These are phyloP conservation scores for Amphipyra tragopoginis DNA, from an alignment of 2,888 invertebrate species.

Conservation along the genomic window DNA sequence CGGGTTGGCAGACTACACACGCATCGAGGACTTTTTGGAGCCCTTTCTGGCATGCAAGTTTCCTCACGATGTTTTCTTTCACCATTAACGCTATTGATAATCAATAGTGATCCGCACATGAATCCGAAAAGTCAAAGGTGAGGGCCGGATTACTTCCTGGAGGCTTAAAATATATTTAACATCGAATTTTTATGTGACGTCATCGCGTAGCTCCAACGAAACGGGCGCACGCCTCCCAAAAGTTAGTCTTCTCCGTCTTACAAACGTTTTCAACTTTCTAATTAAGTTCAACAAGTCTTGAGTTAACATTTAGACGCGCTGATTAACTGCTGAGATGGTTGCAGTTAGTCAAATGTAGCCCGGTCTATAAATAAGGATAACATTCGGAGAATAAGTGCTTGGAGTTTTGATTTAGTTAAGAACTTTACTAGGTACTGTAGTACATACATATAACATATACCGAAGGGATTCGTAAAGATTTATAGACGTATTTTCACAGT, in stretches of 20 bases:
- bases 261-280: constrained; percentile 81
- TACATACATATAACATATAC: no score
- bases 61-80: no score
- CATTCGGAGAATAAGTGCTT: constrained; percentile 39
- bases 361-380: constrained; percentile 51
- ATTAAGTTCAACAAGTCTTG: constrained; percentile 82
- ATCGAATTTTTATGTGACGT: constrained; percentile 39
- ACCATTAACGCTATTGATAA: no score
- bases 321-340: constrained; percentile 76
- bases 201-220: constrained; percentile 52
- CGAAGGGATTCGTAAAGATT: no score
- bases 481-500: no score
- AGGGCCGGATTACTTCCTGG: no score
- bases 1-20: no score
- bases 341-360: constrained; percentile 62
- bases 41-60: no score
- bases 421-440: neutral
- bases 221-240: constrained; percentile 62
- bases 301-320: constrained; percentile 84
- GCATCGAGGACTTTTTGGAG: no score
- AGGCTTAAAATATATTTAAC: constrained; percentile 16
- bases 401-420: constrained; percentile 28
- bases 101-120: no score
- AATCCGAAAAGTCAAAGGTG: no score
- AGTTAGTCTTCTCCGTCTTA: constrained; percentile 64